Percentiles rank a stretch among this genome's conserved stretches.
phyloP scores from a whole-genome alignment of 2,113 vertebrate genomes.

The Oreochromis spilurus region DNA sequence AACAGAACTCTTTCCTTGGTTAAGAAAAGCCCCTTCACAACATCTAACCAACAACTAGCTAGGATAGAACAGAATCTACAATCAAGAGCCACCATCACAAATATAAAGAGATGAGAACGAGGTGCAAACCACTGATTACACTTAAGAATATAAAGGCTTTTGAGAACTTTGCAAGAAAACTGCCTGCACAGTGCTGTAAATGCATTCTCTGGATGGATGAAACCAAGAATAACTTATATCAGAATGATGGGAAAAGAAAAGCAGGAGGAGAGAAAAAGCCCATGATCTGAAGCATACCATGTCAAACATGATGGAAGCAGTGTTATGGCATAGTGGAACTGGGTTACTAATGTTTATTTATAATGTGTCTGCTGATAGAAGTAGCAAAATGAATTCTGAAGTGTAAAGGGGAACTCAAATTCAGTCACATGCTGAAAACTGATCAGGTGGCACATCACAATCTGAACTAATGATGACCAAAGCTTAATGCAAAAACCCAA shows the following conservation, averaged over 20 bases:
- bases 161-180: not conserved
- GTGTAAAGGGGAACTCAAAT: not conserved
- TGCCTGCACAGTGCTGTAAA: not conserved
- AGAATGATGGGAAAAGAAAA: not conserved
- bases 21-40: not conserved
- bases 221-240: not conserved
- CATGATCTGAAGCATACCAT: not conserved
- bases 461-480: not conserved
- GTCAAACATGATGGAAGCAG: not conserved
- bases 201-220: not conserved
- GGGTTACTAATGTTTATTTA: not conserved
- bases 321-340: not conserved
- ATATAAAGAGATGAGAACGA: not conserved
- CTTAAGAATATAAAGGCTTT: not conserved
- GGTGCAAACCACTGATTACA: not conserved
- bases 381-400: not conserved
- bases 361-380: not conserved
- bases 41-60: not conserved
- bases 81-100: not conserved
- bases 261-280: not conserved
- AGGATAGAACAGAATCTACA: not conserved
- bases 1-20: not conserved
- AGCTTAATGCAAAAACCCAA: not conserved
- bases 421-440: not conserved
- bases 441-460: not conserved